These are phyloP conservation scores for Sphyrna mokarran DNA, from an alignment of 2,113 vertebrate species.

Conservation along the genomic window DNA sequence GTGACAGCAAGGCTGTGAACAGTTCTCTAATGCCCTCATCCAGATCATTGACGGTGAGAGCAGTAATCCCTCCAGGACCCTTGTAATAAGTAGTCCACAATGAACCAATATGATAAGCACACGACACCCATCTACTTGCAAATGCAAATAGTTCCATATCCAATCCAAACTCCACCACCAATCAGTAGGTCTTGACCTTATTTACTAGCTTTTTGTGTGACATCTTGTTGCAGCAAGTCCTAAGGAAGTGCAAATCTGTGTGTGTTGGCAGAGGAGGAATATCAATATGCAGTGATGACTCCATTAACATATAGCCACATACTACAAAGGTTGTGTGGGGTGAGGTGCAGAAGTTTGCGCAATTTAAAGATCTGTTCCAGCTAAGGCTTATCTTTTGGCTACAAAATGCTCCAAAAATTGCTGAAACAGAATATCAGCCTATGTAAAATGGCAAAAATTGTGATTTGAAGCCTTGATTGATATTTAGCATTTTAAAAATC, in stretches of 20 bases:
- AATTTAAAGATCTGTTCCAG: neutral
- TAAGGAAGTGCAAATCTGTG: neutral
- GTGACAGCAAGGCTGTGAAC: neutral
- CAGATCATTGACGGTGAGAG: neutral
- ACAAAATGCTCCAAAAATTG: neutral
- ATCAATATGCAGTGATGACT: neutral
- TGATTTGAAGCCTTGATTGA: neutral
- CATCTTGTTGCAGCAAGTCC: neutral
- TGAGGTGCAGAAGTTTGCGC: neutral
- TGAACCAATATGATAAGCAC: neutral
- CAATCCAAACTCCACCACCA: neutral
- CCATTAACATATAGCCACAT: neutral
- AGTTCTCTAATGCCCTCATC: neutral
- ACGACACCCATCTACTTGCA: neutral
- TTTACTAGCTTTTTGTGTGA: neutral
- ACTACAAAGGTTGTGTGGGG: neutral
- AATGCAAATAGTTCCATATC: neutral
- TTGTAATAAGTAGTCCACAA: neutral
- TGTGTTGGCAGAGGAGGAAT: neutral
- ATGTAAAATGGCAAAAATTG: neutral
- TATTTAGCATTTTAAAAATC: conserved; percentile 45
- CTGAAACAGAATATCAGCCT: neutral
- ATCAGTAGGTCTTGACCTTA: neutral
- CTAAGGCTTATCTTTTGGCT: neutral
- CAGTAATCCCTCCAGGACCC: neutral